A percentile compares a stretch with the other conserved stretches of the same genome.
Evolutionary conservation across 1,140 invertebrate species (phyloP).

Genomic region (Drosophila elegans): DNA sequence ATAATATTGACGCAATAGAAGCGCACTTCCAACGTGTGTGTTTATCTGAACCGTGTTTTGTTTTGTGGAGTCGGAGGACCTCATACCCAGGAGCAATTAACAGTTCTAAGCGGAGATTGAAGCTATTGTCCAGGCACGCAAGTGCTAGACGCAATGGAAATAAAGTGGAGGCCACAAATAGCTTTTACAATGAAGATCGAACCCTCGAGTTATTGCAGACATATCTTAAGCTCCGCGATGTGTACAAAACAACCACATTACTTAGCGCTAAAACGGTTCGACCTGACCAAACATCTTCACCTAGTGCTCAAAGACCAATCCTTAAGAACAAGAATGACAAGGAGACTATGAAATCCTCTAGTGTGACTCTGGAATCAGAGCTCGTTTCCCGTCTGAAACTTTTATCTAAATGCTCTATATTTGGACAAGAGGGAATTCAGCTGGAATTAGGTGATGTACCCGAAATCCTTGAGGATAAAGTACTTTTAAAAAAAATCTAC

Average conservation of each 20-base stretch:
- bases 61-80: constrained; percentile 91
- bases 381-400: constrained; percentile 44
- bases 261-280: constrained; percentile 70
- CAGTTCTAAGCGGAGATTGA: constrained; percentile 85
- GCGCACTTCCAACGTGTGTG: constrained; percentile 94
- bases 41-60: constrained; percentile 90
- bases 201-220: constrained; percentile 65
- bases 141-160: constrained; percentile 68
- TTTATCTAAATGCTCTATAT: constrained; percentile 16
- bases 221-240: constrained; percentile 68
- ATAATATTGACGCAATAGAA: constrained; percentile 92
- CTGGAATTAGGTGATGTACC: constrained; percentile 31
- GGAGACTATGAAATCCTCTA: background rate
- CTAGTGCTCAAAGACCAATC: constrained; percentile 61
- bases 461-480: constrained; percentile 67
- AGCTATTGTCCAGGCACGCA: constrained; percentile 80
- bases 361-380: constrained; percentile 4
- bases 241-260: constrained; percentile 62
- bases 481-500: constrained; percentile 69
- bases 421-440: constrained; percentile 13
- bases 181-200: constrained; percentile 51
- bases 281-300: constrained; percentile 73
- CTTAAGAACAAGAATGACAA: constrained; percentile 4
- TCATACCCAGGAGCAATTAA: constrained; percentile 89
- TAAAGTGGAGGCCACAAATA: constrained; percentile 86